phyloP scores from a whole-genome alignment of 1,140 invertebrate species.

The Meloidogyne chitwoodi region DNA sequence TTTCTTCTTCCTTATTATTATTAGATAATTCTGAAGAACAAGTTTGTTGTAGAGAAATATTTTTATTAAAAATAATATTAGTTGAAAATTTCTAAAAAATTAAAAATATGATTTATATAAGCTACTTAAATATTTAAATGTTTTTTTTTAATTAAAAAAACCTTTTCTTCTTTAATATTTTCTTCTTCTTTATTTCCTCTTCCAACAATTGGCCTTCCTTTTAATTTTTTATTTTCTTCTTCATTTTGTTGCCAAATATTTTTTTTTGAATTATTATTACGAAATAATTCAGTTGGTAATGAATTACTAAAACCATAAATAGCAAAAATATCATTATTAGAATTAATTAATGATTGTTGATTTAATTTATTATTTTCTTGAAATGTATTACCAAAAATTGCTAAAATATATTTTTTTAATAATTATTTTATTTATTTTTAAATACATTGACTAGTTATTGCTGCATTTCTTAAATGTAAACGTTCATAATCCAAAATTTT shows the following conservation, averaged over 20 bases:
- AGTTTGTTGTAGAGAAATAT: not conserved
- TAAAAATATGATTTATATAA: too few relatives aligned
- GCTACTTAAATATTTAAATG: too few relatives aligned
- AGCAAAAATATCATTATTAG: slow-evolving; percentile 56
- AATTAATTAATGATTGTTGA: slow-evolving; percentile 9
- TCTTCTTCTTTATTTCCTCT: not conserved
- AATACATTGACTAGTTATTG: not conserved
- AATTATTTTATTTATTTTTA: not conserved
- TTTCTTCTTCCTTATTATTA: not conserved
- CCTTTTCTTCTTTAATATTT: not conserved
- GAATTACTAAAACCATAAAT: slow-evolving; percentile 54
- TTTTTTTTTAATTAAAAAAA: too few relatives aligned
- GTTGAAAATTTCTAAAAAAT: not conserved
- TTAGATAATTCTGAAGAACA: not conserved
- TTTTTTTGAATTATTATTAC: slow-evolving; percentile 18
- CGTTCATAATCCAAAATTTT: slow-evolving; percentile 50
- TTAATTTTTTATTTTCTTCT: slow-evolving; percentile 4
- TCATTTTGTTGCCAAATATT: not conserved
- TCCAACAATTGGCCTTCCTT: not conserved
- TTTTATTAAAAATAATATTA: not conserved
- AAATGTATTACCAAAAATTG: not conserved
- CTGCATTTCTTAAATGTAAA: slow-evolving; percentile 44
- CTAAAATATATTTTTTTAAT: slow-evolving; percentile 20
- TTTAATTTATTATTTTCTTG: not conserved
- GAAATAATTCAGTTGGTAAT: slow-evolving; percentile 52